These are phyloP conservation scores for Pteria penguin DNA, from an alignment of 2,888 invertebrate genomes.

Conservation along the genomic window DNA sequence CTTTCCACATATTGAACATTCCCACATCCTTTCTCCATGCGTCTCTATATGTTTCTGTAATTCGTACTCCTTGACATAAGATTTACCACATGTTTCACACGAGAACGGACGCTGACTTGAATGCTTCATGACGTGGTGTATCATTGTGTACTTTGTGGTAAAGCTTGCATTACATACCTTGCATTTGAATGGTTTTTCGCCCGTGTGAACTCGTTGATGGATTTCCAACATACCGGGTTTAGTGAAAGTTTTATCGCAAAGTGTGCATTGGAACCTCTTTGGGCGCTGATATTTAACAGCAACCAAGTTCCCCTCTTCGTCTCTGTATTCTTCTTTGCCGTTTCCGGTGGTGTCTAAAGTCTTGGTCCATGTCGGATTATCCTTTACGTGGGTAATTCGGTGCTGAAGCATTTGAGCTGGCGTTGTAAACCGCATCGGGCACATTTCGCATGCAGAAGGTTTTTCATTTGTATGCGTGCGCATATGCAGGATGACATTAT, in stretches of 20 bases:
- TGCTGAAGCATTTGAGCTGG: not conserved
- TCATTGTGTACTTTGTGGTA: not conserved
- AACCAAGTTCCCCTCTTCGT: not conserved
- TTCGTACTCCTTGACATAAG: not conserved
- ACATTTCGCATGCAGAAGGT: not conserved
- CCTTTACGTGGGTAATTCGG: not conserved
- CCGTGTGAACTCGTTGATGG: not conserved
- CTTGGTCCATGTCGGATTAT: not conserved
- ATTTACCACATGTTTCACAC: not conserved
- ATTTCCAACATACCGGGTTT: not conserved
- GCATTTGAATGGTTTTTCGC: not conserved
- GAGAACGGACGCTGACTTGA: not conserved
- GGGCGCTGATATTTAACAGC: not conserved
- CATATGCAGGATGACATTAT: not conserved
- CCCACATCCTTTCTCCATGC: not conserved
- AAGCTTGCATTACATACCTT: not conserved
- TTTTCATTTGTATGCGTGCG: not conserved
- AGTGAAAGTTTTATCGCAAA: not conserved
- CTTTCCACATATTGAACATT: not conserved
- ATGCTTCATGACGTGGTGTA: not conserved
- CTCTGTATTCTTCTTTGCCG: not conserved
- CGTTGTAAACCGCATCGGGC: not conserved
- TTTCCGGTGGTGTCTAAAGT: not conserved
- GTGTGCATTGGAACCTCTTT: not conserved
- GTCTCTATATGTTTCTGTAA: not conserved